A percentile compares a stretch with the other conserved stretches of the same genome.
Conservation (phyloP, 2,797 vertebrate genomes). For the Thaleichthys pacificus region DNA sequence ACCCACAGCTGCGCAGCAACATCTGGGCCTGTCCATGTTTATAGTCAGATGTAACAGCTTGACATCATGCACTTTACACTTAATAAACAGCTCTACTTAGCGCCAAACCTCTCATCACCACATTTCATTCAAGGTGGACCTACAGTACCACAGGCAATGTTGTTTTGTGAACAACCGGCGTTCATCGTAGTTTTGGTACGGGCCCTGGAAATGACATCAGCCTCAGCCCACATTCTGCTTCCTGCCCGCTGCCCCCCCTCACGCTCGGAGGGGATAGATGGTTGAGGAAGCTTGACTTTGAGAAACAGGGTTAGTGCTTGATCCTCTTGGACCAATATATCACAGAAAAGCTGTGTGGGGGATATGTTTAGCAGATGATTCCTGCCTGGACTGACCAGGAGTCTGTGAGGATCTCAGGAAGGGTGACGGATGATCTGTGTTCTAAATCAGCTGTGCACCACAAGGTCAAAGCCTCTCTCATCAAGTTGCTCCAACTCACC, state of each 20-base stretch:
- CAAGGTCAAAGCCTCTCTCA: constrained; percentile 57
- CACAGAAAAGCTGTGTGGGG: constrained; percentile 23
- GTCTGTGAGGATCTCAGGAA: constrained; percentile 37
- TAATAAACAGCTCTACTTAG: neutral
- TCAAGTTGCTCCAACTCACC: constrained; percentile 39
- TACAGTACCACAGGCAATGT: neutral
- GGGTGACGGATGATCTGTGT: constrained; percentile 45
- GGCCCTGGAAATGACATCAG: constrained; percentile 20
- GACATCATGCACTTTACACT: constrained; percentile 25
- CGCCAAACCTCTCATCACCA: neutral
- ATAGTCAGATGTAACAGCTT: no score
- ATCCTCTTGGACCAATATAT: constrained; percentile 24
- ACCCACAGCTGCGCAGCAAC: constrained; percentile 41
- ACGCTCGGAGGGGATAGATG: neutral
- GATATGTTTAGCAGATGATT: constrained; percentile 55
- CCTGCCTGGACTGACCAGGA: constrained; percentile 19
- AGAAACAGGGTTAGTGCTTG: constrained; percentile 11
- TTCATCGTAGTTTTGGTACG: constrained; percentile 12
- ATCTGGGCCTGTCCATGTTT: constrained; percentile 40
- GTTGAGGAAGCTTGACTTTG: constrained; percentile 17
- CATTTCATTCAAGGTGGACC: neutral
- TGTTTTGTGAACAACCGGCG: neutral
- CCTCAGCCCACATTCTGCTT: constrained; percentile 20
- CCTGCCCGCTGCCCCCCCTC: neutral
- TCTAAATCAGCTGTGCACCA: constrained; percentile 52